Evolutionary conservation across 2,888 invertebrate species (phyloP), one percentile per base, ranked within the genome.

Genomic region (Zaprionus lineosus): DNA sequence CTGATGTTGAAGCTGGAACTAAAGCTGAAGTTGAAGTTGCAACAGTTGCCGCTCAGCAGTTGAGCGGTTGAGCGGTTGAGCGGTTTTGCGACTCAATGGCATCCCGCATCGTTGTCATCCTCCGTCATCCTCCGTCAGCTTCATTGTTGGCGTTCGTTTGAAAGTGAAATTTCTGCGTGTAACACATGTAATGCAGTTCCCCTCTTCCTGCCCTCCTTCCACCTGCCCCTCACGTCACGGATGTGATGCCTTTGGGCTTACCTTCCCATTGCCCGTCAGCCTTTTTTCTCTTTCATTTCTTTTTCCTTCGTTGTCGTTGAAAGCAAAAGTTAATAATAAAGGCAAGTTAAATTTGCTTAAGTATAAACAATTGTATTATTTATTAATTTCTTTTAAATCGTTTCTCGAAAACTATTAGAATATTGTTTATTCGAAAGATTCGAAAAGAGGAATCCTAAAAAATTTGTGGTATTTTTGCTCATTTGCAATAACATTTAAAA

Each of bases 131-230:
- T 16, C 14, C n/a, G 43, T 46, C 56, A 53, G 31, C 33, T 60
- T 29, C 33, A 50, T 44, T 59, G 57, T 41, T 62, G 65, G 75
- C 58, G 56, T 51, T 53, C 29, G 62, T 55, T 70, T 64, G 74
- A 78, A 78, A 78, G 77, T 82, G 77, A 78, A 78, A 74, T 72
- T 69, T 51, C 34, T 47, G 44, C 46, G 24, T 65, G 24, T 28
- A 28, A 37, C 63, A 56, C 58, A 67, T 70, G 55, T 66, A 53
- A 5, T 12, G 40, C 21, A n/a, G n/a, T n/a, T n/a, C 18, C 9
- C 12, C 12, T 14, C 37, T 18, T 5, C 39, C n/a, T 33, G n/a
- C 28, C 12, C n/a, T 6, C 9, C 19, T 19, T 52, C 41, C 41
- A 8, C 39, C n/a, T 31, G 11, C 26, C 12, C n/a, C 26, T 19